A percentile compares a stretch with the other conserved stretches of the same genome.
Evolutionary conservation across 2,113 vertebrate species (phyloP).

Genomic region (Lepisosteus osseus): DNA sequence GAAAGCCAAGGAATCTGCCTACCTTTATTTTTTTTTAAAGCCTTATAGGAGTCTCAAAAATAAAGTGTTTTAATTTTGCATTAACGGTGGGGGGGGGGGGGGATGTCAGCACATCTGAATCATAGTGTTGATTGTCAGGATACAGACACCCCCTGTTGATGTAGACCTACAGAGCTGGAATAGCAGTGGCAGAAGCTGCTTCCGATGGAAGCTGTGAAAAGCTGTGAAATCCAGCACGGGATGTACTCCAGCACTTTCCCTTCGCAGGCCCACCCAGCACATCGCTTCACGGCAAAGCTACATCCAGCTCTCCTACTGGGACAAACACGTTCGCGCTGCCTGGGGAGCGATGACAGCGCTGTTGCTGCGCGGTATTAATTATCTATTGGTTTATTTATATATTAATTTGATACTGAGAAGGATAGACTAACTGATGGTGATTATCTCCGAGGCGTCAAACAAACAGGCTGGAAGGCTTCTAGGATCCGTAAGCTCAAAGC

Average conservation of each 20-base stretch:
- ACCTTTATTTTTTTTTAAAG: constrained; percentile 1
- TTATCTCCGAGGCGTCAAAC: no score
- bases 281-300: constrained; percentile 5
- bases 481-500: constrained; percentile 18
- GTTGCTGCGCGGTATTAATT: background rate
- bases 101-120: constrained; percentile 4
- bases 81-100: background rate
- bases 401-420: no score
- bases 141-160: constrained; percentile 33
- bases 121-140: constrained; percentile 63
- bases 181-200: background rate
- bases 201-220: constrained; percentile 31
- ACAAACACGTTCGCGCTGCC: background rate
- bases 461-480: no score
- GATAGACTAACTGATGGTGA: no score
- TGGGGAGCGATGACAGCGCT: background rate
- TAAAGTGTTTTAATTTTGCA: background rate
- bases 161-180: background rate
- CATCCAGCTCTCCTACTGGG: background rate
- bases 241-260: constrained; percentile 44
- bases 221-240: constrained; percentile 50
- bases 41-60: background rate
- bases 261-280: background rate
- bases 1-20: no score
- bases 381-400: background rate